phyloP scores from a whole-genome alignment of 2,113 vertebrate genomes.

The Lophochroa leadbeateri region DNA sequence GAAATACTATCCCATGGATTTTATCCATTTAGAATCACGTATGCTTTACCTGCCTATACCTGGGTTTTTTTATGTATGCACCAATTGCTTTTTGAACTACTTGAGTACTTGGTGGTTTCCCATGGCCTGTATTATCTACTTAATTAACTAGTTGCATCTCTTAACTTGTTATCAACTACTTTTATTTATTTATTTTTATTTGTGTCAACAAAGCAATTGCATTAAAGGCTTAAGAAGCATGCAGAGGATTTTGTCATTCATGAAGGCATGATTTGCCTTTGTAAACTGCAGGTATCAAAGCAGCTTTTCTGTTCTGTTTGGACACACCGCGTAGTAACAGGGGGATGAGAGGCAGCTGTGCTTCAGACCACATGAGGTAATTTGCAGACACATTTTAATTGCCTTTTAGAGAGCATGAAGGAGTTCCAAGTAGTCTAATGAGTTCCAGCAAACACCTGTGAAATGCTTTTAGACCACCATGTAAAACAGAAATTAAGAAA shows the following conservation, averaged over 20 bases:
- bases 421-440: conserved; percentile 84
- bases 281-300: conserved; percentile 79
- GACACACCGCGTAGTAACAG: conserved; percentile 65
- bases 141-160: conserved; percentile 54
- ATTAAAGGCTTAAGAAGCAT: conserved; percentile 46
- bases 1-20: background rate
- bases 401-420: conserved; percentile 84
- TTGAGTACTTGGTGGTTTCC: background rate
- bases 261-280: conserved; percentile 65
- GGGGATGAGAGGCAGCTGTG: conserved; percentile 80
- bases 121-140: conserved; percentile 10
- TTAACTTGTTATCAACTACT: conserved; percentile 16
- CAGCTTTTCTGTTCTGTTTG: conserved; percentile 70
- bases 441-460: conserved; percentile 85
- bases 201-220: conserved; percentile 50
- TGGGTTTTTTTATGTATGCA: background rate
- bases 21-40: background rate
- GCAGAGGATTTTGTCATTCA: conserved; percentile 59
- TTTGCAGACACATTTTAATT: conserved; percentile 86
- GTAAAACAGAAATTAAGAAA: conserved; percentile 78
- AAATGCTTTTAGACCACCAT: conserved; percentile 81
- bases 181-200: background rate
- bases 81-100: conserved; percentile 6
- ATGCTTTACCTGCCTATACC: background rate
- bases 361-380: conserved; percentile 80